Evolutionary conservation across 2,888 invertebrate genomes (phyloP).

Genomic region (Ochropacha duplaris): DNA sequence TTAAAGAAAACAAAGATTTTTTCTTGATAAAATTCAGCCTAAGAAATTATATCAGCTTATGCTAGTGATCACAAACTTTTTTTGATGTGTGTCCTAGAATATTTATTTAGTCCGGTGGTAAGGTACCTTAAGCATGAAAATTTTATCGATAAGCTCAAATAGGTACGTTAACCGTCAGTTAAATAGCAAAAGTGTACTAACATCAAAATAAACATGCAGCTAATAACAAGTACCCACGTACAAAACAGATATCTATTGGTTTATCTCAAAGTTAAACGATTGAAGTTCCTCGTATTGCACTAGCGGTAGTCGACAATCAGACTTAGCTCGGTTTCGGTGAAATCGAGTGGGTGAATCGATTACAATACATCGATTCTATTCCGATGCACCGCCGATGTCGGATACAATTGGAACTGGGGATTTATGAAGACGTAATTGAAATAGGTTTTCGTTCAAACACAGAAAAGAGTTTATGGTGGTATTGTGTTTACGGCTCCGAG

Average conservation of each 20-base stretch:
- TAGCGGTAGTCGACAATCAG: slow-evolving; percentile 15
- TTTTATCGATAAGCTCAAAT: no score
- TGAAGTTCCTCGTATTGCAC: not conserved
- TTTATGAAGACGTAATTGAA: slow-evolving; percentile 44
- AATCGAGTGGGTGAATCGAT: slow-evolving; percentile 43
- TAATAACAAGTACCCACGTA: no score
- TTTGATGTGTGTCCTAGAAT: no score
- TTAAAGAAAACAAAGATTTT: no score
- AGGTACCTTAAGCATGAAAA: no score
- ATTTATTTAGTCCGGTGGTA: no score
- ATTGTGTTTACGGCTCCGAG: not conserved
- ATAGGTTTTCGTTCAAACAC: slow-evolving; percentile 15
- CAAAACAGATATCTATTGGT: not conserved
- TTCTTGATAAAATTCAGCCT: no score
- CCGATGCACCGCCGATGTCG: slow-evolving; percentile 32
- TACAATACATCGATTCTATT: slow-evolving; percentile 35
- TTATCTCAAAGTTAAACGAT: not conserved
- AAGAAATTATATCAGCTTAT: no score
- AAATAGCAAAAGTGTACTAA: no score
- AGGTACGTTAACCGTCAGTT: no score
- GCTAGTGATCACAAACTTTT: no score
- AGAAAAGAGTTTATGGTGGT: not conserved
- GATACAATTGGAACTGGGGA: slow-evolving; percentile 27
- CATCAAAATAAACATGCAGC: no score
- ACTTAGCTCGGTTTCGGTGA: slow-evolving; percentile 29